Conservation (phyloP, 2,888 invertebrate genomes). For the Elegia similella region DNA sequence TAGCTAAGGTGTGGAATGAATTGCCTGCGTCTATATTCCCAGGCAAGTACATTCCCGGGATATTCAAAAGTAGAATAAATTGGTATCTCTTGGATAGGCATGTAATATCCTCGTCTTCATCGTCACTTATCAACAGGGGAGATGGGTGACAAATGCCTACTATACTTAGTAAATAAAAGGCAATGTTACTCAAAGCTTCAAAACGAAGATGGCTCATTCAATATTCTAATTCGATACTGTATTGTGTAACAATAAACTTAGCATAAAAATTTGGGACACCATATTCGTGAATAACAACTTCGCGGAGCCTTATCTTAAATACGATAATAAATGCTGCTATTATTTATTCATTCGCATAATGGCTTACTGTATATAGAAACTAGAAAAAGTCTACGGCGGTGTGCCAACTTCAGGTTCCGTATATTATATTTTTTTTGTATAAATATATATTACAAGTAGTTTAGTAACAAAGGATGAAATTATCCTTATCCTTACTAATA, state of each 20-base stretch:
- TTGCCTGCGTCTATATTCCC: no score
- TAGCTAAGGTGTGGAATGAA: no score
- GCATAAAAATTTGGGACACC: not conserved
- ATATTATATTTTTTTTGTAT: not conserved
- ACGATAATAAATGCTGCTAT: not conserved
- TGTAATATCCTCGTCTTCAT: no score
- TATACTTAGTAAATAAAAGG: not conserved
- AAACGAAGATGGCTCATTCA: not conserved
- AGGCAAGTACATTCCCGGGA: no score
- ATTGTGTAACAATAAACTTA: not conserved
- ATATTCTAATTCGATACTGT: not conserved
- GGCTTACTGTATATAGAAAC: not conserved
- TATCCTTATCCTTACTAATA: no score
- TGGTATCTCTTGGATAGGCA: no score
- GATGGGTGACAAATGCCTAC: no score
- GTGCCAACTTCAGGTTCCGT: not conserved
- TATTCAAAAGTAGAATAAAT: no score
- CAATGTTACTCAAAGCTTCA: not conserved
- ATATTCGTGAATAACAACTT: not conserved
- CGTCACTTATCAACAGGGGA: no score
- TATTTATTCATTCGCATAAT: not conserved
- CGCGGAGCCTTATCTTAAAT: constrained; percentile 1
- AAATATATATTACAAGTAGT: no score
- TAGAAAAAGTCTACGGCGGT: not conserved
- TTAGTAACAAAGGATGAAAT: no score